A percentile compares a stretch with the other conserved stretches of the same genome.
Conservation (phyloP, 1,140 invertebrate genomes). For the Drosophila micromelanica region DNA sequence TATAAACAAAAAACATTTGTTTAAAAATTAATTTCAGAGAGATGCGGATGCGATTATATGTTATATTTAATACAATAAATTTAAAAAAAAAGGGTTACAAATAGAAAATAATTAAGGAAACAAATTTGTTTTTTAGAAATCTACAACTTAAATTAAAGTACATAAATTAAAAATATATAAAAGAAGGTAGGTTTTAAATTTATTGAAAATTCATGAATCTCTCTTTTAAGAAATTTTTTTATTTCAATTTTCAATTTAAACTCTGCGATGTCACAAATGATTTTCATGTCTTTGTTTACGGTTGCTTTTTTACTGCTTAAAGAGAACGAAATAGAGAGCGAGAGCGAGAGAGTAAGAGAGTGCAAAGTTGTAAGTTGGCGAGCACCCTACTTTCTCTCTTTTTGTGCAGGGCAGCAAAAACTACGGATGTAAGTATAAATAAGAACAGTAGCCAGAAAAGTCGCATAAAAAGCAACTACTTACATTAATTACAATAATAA, state of each 20-base stretch:
- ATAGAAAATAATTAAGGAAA: too few relatives aligned
- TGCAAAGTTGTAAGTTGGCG: background rate
- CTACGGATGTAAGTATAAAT: conserved; percentile 4
- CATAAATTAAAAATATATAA: too few relatives aligned
- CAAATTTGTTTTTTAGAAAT: too few relatives aligned
- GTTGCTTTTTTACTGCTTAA: background rate
- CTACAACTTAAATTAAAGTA: too few relatives aligned
- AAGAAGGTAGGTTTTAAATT: too few relatives aligned
- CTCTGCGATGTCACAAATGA: background rate
- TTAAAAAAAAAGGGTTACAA: too few relatives aligned
- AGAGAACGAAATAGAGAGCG: background rate
- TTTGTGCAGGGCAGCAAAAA: background rate
- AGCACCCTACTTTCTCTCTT: background rate
- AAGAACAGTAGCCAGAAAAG: conserved; percentile 2
- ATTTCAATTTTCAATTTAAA: background rate
- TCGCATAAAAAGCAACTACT: background rate
- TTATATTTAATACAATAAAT: too few relatives aligned
- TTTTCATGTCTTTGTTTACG: conserved; percentile 7
- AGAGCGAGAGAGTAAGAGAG: background rate
- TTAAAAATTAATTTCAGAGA: background rate
- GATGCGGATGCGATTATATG: too few relatives aligned
- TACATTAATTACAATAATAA: conserved; percentile 20
- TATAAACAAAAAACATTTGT: conserved; percentile 2
- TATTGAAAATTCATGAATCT: too few relatives aligned
- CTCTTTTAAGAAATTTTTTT: background rate